Base-by-base conservation (phyloP, 2,797 vertebrate genomes). In the Tragelaphus oryx region DNA sequence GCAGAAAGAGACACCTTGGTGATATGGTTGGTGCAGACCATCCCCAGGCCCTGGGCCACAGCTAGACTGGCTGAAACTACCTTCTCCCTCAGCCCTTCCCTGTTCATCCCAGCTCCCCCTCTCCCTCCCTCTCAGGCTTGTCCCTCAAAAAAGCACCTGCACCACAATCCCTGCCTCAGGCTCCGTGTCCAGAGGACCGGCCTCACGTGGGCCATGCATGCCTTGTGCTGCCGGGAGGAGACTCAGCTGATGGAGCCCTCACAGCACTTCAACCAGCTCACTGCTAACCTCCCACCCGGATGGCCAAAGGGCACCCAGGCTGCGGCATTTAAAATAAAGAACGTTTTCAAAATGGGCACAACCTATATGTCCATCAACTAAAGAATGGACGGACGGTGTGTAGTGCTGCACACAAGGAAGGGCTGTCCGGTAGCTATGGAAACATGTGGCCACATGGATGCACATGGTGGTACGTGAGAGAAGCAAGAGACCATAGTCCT, bases 391-490 rank as follows among this genome's bases (percentile, higher is more conserved):
- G 48, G n/a, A 41, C 9, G 9, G 11, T 1, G 1, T 10, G 24
- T 18, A 6, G 4, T 2, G 26, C 22, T 6, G 37, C 65, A 1
- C 5, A 14, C 14, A 2, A 5, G 37, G n/a, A 20, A 17, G 30
- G 9, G 48, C 3, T 6, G 3, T 44, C 12, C 10, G 12, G 60
- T 14, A 8, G n/a, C 9, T 8, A 1, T 0, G 1, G 71, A 59
- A 3, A 1, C 0, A 0, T 1, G 48, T 0, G 2, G 22, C 55
- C 11, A 0, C 4, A 0, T 0, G 0, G 48, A 9, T 1, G 44
- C 28, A 17, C 17, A 18, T 2, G n/a, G 14, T 1, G 2, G 4
- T 0, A 8, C 17, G 79, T 4, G 8, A 8, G 10, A 48, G 41
- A 12, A 30, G 54, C 16, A 12, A 9, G 30, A 24, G 22, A 46